These are phyloP conservation scores for Lycaon pictus DNA, from an alignment of 2,113 vertebrate species.

Conservation along the genomic window DNA sequence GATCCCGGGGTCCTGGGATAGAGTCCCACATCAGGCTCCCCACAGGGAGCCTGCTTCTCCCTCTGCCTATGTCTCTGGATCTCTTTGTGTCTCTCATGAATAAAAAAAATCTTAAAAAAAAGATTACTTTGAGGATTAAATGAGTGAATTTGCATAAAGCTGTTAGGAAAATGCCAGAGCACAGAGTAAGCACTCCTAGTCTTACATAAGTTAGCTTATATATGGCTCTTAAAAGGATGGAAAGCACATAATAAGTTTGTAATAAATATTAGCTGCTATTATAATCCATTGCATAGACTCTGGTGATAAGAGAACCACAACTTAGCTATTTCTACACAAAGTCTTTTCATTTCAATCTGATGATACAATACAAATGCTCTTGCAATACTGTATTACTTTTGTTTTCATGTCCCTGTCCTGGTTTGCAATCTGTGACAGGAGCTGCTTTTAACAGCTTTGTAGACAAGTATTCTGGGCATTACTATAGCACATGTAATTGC, in stretches of 20 bases:
- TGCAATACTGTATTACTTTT: not conserved
- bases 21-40: no score
- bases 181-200: not conserved
- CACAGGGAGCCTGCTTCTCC: no score
- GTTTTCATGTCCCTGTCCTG: not conserved
- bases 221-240: not conserved
- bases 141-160: not conserved
- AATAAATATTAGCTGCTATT: slow-evolving; percentile 33
- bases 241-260: not conserved
- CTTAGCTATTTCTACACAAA: not conserved
- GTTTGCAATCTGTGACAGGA: slow-evolving; percentile 48
- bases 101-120: no score
- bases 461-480: slow-evolving; percentile 25
- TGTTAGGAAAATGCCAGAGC: not conserved
- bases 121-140: not conserved
- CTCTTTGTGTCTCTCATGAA: no score
- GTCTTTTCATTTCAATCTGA: not conserved
- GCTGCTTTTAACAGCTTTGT: slow-evolving; percentile 44
- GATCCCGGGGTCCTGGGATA: no score
- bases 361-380: not conserved
- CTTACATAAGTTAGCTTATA: not conserved
- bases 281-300: not conserved
- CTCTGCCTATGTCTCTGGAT: no score
- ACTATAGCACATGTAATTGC: not conserved
- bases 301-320: not conserved